Evolutionary conservation across 2,797 vertebrate species (phyloP).

Genomic region (Coendou prehensilis): DNA sequence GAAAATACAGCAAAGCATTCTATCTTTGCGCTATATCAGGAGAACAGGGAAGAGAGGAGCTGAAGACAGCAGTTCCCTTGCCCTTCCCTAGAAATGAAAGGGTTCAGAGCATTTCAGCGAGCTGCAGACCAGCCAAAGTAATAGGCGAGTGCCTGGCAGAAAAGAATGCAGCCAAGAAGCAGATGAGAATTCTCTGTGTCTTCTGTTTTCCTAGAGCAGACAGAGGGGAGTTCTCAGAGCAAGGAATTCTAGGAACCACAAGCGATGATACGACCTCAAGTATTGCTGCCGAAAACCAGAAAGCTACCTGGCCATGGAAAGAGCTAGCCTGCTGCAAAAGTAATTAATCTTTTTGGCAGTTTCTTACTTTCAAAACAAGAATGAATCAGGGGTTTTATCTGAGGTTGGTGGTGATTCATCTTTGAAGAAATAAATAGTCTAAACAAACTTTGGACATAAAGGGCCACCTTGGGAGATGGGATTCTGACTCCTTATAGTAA

Average conservation of each 20-base stretch:
- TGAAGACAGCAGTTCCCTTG: neutral
- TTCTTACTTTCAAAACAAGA: slow-evolving; percentile 64
- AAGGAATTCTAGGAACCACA: slow-evolving; percentile 7
- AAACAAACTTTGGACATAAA: slow-evolving; percentile 32
- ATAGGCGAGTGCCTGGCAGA: neutral
- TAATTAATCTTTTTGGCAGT: slow-evolving; percentile 65
- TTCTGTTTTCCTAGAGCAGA: slow-evolving; percentile 29
- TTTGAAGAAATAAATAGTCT: slow-evolving; percentile 62
- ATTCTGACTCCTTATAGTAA: slow-evolving; percentile 27
- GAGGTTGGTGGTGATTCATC: slow-evolving; percentile 63
- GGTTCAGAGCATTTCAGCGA: neutral
- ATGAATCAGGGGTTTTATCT: slow-evolving; percentile 66
- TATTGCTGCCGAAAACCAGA: slow-evolving; percentile 49
- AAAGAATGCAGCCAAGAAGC: neutral
- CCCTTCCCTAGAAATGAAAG: slow-evolving; percentile 1
- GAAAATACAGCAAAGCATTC: slow-evolving; percentile 46
- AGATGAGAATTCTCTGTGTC: neutral
- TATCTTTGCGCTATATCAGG: neutral
- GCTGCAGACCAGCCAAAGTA: neutral
- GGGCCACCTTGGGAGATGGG: slow-evolving; percentile 9
- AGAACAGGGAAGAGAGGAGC: neutral
- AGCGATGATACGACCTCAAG: neutral
- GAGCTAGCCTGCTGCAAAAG: neutral
- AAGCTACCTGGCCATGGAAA: slow-evolving; percentile 31
- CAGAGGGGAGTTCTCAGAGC: neutral